Base-by-base conservation (phyloP, 2,888 invertebrate species). In the Torymus auratus region DNA sequence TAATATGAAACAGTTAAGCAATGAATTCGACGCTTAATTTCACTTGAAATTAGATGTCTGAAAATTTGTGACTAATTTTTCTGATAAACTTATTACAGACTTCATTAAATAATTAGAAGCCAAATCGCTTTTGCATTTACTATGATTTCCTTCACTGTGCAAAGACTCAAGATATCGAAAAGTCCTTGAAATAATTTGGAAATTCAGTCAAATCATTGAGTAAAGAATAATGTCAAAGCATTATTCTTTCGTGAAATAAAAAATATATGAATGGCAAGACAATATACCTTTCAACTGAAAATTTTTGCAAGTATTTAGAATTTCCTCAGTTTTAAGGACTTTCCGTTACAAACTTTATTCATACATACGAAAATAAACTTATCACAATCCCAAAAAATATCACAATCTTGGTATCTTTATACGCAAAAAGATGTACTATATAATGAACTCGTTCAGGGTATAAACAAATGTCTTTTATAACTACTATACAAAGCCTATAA, bases 331-430 rank as follows among this genome's bases (percentile, higher is more conserved):
- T 61, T 28, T 17, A 61, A 41, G 23, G 28, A 72, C n/a, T 50
- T 62, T 69, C n/a, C 50, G 12, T 58, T 52, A 69, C 62, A 62
- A 60, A 12, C 1, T 62, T 50, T 58, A 10, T 56, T 61, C 53
- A 11, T 28, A 50, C 60, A 71, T 53, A 60, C 64, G 7, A 7
- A 52, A 61, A 13, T 58, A 74, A 71, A 52, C 50, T 50, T 80
- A 71, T 71, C 70, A 75, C 80, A 71, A 41, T 41, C 41, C 41
- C 41, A 41, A 65, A 71, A 73, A 69, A 67, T 80, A 80, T 80
- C 80, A 80, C 80, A 75, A 80, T 61, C 7, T 71, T 64, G 17
- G 61, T 62, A 75, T 53, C 41, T 15, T 50, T 64, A 14, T 55
- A 41, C 65, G 64, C 23, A 74, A 58, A 73, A 65, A 53, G 12